Percentiles rank a stretch among this genome's conserved stretches.
These are phyloP conservation scores for Saturnia pavonia DNA, from an alignment of 2,888 invertebrate genomes.

Conservation along the genomic window DNA sequence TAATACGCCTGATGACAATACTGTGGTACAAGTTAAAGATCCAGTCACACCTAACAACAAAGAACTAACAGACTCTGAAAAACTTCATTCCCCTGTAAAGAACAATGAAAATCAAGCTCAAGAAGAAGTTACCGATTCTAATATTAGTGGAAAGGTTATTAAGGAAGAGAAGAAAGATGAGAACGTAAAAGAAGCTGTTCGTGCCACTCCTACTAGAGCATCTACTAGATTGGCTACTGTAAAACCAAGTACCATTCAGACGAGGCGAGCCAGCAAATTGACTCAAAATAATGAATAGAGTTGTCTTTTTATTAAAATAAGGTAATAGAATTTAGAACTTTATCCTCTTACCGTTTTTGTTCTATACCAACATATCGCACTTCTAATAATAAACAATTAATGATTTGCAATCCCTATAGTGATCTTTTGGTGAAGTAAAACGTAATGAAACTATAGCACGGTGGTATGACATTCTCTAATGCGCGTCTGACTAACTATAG, in stretches of 20 bases:
- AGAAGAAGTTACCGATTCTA: background rate
- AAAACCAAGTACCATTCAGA: background rate
- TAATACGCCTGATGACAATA: background rate
- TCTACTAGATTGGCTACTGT: background rate
- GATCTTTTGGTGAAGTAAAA: too few species aligned
- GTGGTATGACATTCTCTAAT: too few species aligned
- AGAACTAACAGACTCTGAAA: background rate
- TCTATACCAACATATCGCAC: too few species aligned
- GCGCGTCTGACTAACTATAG: too few species aligned
- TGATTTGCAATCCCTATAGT: too few species aligned
- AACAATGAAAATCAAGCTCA: conserved; percentile 4
- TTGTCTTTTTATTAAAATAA: background rate
- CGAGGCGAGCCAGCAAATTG: background rate
- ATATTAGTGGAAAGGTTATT: background rate
- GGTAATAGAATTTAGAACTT: background rate
- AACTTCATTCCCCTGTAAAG: background rate
- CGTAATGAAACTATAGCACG: too few species aligned
- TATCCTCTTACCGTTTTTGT: background rate
- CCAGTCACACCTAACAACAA: background rate
- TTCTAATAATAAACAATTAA: too few species aligned
- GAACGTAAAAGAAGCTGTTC: conserved; percentile 24
- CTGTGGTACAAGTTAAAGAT: background rate
- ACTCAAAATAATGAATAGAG: background rate
- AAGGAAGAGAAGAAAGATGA: conserved; percentile 22
- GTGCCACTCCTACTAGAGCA: conserved; percentile 5